A percentile compares a stretch with the other conserved stretches of the same genome.
Evolutionary conservation across 2,888 invertebrate species (phyloP).

Genomic region (Chironomus riparius): DNA sequence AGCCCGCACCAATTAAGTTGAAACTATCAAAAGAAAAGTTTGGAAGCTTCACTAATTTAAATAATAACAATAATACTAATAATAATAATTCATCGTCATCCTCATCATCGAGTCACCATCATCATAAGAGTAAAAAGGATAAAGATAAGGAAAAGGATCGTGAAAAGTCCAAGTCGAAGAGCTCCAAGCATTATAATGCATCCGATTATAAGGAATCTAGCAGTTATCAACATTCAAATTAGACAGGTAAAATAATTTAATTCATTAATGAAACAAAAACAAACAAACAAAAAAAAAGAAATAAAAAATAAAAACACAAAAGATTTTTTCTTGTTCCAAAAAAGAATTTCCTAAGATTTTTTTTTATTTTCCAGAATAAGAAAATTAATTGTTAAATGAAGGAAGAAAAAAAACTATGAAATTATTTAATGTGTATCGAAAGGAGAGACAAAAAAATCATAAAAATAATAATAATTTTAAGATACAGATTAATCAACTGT

Average conservation of each 20-base stretch:
- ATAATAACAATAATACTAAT: background rate
- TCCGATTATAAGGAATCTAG: background rate
- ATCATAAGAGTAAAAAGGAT: background rate
- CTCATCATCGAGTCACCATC: background rate
- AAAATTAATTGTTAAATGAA: constrained; percentile 1
- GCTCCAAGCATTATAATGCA: background rate
- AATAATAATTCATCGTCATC: constrained; percentile 29
- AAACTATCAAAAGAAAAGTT: constrained; percentile 71
- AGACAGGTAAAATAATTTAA: background rate
- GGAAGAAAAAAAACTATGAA: background rate
- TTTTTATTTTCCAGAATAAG: background rate
- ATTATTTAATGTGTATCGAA: background rate
- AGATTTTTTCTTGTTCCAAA: background rate
- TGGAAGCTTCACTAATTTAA: constrained; percentile 41
- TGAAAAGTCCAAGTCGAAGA: constrained; percentile 5
- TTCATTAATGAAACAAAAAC: background rate
- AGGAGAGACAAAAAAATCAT: background rate
- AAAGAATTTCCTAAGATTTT: background rate
- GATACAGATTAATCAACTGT: background rate
- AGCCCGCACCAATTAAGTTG: constrained; percentile 50
- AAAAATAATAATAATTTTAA: background rate
- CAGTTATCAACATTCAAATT: background rate
- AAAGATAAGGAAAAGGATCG: constrained; percentile 5
- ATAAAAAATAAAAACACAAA: background rate
- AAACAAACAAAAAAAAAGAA: background rate